Conservation (phyloP, 2,888 invertebrate genomes). For the Xanthia togata region DNA sequence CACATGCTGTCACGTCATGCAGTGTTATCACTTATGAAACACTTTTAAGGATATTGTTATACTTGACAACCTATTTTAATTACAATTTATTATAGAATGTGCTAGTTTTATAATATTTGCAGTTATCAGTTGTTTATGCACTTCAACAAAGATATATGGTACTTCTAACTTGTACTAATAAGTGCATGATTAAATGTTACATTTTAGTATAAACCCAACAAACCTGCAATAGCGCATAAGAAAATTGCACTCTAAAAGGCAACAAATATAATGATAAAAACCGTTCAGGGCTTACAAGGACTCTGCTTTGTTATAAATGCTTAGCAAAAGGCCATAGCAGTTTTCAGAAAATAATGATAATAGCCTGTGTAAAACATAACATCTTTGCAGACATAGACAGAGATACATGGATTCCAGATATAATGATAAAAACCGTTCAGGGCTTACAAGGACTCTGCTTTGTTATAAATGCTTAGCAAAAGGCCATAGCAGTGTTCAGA, state of each 20-base stretch:
- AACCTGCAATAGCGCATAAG: too few relatives aligned
- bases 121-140: constrained; percentile 31
- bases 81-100: constrained; percentile 1
- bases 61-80: constrained; percentile 2
- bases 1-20: constrained; percentile 15
- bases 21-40: constrained; percentile 22
- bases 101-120: constrained; percentile 3
- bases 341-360: not conserved
- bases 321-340: too few relatives aligned
- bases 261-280: too few relatives aligned
- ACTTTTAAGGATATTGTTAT: constrained; percentile 17
- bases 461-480: too few relatives aligned
- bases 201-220: not conserved
- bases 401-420: too few relatives aligned
- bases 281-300: too few relatives aligned
- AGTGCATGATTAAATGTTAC: not conserved
- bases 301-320: not conserved
- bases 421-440: too few relatives aligned
- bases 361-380: not conserved
- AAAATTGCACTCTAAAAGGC: too few relatives aligned
- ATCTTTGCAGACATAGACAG: too few relatives aligned
- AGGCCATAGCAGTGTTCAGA: not conserved
- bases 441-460: not conserved
- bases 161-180: not conserved
- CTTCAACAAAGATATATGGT: constrained; percentile 1